Conservation (phyloP, 2,888 invertebrate genomes). For the Cantharis lateralis region DNA sequence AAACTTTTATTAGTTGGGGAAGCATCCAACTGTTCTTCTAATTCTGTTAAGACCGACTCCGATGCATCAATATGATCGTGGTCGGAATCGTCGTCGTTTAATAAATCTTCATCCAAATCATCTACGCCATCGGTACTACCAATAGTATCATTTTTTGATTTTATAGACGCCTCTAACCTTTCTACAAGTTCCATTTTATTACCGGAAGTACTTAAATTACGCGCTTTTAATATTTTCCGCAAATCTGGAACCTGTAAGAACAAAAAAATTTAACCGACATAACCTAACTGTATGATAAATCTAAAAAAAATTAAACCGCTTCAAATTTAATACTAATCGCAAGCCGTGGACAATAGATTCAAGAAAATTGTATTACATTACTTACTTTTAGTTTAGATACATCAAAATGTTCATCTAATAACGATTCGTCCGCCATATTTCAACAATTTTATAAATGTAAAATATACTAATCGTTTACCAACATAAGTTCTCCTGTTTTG, state of each 20-base stretch:
- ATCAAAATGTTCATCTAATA: slow-evolving; percentile 18
- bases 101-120: slow-evolving; percentile 62
- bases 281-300: slow-evolving; percentile 8
- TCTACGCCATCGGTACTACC: slow-evolving; percentile 55
- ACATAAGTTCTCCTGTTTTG: not conserved
- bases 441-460: not conserved
- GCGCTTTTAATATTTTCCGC: slow-evolving; percentile 78
- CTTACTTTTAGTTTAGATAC: slow-evolving; percentile 26
- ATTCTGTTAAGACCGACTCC: slow-evolving; percentile 49
- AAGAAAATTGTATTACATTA: not conserved
- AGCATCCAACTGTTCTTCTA: slow-evolving; percentile 48
- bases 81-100: slow-evolving; percentile 53
- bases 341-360: no score
- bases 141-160: slow-evolving; percentile 52
- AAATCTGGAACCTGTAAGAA: slow-evolving; percentile 77
- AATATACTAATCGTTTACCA: not conserved
- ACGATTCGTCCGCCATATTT: slow-evolving; percentile 25
- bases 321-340: not conserved
- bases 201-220: slow-evolving; percentile 74
- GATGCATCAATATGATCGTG: slow-evolving; percentile 47
- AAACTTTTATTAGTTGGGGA: slow-evolving; percentile 34
- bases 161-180: slow-evolving; percentile 70
- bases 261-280: slow-evolving; percentile 16
- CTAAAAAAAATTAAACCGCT: not conserved
- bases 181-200: slow-evolving; percentile 83